phyloP scores from a whole-genome alignment of 2,113 vertebrate genomes.

The Lampris incognitus region DNA sequence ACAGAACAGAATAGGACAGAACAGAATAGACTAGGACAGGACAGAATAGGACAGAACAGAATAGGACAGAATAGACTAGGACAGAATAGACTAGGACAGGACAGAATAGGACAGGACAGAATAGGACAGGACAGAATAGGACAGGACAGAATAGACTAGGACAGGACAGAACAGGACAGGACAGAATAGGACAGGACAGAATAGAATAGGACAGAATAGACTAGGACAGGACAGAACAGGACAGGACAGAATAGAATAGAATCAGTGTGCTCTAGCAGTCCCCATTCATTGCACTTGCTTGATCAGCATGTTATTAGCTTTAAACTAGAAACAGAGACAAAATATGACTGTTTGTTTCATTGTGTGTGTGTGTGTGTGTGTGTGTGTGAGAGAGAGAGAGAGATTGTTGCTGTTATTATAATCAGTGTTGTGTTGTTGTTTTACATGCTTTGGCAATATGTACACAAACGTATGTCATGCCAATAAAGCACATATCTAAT shows the following conservation, averaged over 20 bases:
- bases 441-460: no score
- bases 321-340: not conserved
- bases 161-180: not conserved
- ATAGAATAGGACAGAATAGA: not conserved
- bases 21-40: not conserved
- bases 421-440: no score
- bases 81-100: no score
- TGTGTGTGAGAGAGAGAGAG: conserved; percentile 5
- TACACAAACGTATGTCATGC: no score
- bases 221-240: no score
- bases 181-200: conserved; percentile 6
- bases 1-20: not conserved
- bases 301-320: conserved; percentile 7
- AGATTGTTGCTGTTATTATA: no score
- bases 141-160: not conserved
- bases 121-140: no score
- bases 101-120: no score
- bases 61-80: no score
- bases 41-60: no score
- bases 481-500: no score
- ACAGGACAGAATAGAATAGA: not conserved
- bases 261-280: not conserved
- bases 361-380: not conserved
- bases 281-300: conserved; percentile 1
- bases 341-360: not conserved